Base-by-base conservation (phyloP, 2,888 invertebrate species). In the Resseliella maxima region DNA sequence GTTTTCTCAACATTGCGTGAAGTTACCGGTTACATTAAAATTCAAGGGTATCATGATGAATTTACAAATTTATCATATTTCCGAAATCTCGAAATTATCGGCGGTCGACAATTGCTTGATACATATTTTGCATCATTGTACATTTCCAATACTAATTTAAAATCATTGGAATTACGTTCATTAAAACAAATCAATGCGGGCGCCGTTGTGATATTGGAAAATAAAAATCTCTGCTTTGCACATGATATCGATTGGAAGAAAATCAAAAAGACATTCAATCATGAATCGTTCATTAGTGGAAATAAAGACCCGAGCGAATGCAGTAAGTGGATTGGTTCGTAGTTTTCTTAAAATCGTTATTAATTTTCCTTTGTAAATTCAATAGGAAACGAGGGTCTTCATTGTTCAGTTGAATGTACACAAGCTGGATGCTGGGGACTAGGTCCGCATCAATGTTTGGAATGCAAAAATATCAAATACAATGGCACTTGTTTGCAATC, bases 361-460 rank as follows among this genome's bases (percentile, higher is more conserved):
- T 2, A 59, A 86, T 46, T 3, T 85, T 45, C 59, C n/a, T 31
- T 86, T 46, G 38, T n/a, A 35, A 21, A 35, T 81, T 36, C n/a
- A 90, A 88, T 92, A 96, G 95, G 92, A 88, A 92, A 92, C 89
- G 93, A 94, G 88, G 94, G 94, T 86, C 92, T 95, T 89, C 93
- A 96, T 38, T 99, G 99, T 90, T 95, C 98, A 90, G 92, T 93
- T 35, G 95, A 98, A 91, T 99, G 99, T 90, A 96, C 96, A 0
- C 90, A 92, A 3, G 96, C 97, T 88, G 99, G 99, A 24, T 99
- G 99, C 91, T 99, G 99, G 99, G 98, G 98, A 6, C 94, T 95
- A 0, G 97, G 96, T 21, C 93, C 96, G 0, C 94, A 95, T 88
- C 96, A 97, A 90, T 99, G 99, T 91, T 93, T 99, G 27, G 95